Conservation (phyloP, 1,140 invertebrate genomes). For the Euura saliciscinereae region DNA sequence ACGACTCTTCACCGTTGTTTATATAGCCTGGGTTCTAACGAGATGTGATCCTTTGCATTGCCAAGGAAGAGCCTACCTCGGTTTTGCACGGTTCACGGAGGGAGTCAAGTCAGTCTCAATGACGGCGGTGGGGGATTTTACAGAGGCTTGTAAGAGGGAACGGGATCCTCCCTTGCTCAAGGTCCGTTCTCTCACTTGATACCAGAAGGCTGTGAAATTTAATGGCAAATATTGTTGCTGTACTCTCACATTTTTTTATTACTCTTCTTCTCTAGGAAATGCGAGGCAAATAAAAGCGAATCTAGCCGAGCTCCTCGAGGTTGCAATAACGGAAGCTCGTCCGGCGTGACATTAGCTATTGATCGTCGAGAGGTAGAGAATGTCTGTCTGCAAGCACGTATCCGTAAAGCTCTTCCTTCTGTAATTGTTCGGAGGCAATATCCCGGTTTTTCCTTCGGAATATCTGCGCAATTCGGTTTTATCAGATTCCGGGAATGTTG, state of each 20-base stretch:
- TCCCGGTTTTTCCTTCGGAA: not conserved
- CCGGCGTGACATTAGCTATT: constrained; percentile 29
- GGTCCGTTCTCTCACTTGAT: not conserved
- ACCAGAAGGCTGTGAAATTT: not conserved
- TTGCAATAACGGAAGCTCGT: constrained; percentile 23
- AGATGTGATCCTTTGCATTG: constrained; percentile 52
- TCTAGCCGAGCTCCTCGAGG: no score
- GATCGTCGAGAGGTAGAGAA: constrained; percentile 16
- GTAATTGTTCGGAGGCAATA: not conserved
- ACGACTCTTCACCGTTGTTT: constrained; percentile 53
- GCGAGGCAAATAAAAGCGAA: no score
- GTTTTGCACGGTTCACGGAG: not conserved
- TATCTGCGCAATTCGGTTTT: no score
- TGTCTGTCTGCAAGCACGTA: no score
- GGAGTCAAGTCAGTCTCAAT: constrained; percentile 15
- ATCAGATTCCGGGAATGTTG: no score
- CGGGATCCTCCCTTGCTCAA: constrained; percentile 35
- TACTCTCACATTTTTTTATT: no score
- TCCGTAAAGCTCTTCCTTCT: no score
- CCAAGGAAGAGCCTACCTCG: constrained; percentile 8
- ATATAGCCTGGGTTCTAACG: constrained; percentile 59
- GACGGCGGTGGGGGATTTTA: constrained; percentile 26
- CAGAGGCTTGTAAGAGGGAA: constrained; percentile 25
- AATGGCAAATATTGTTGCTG: no score
- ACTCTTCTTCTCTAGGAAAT: no score